Percentiles rank a stretch among this genome's conserved stretches.
These are phyloP conservation scores for Phallusia fumigata DNA, from an alignment of 23 tunicate species.

Conservation along the genomic window DNA sequence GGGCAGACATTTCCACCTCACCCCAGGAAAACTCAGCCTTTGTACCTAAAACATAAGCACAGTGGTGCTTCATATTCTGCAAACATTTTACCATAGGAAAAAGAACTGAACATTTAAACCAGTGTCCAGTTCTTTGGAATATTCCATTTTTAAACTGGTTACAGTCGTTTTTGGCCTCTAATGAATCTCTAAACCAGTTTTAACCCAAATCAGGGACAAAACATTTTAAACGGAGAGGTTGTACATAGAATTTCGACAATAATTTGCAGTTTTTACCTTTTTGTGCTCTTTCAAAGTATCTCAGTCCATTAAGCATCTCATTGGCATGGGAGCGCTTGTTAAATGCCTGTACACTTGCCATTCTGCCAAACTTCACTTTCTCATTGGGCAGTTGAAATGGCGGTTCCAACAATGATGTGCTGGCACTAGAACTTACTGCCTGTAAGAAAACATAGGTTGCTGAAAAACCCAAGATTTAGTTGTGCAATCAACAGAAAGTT, in stretches of 20 bases:
- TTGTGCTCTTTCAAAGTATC: constrained; percentile 69
- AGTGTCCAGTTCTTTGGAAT: no score
- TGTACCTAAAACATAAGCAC: neutral
- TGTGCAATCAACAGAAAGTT: no score
- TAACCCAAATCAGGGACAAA: no score
- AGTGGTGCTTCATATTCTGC: no score
- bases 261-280: constrained; percentile 9
- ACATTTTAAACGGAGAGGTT: no score
- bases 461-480: no score
- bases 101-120: neutral
- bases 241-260: no score
- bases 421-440: constrained; percentile 4
- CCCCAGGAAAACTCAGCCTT: constrained; percentile 81
- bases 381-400: constrained; percentile 42
- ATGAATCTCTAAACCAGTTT: no score
- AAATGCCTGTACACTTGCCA: constrained; percentile 80
- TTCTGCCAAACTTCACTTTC: constrained; percentile 52
- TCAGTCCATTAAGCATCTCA: constrained; percentile 90
- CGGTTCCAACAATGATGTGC: neutral
- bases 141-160: no score
- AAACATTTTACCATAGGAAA: no score
- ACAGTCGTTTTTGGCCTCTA: no score
- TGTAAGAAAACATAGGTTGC: neutral
- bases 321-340: constrained; percentile 92
- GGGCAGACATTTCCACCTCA: constrained; percentile 82